Evolutionary conservation across 2,113 vertebrate species (phyloP).

Genomic region (Myxocyprinus asiaticus): DNA sequence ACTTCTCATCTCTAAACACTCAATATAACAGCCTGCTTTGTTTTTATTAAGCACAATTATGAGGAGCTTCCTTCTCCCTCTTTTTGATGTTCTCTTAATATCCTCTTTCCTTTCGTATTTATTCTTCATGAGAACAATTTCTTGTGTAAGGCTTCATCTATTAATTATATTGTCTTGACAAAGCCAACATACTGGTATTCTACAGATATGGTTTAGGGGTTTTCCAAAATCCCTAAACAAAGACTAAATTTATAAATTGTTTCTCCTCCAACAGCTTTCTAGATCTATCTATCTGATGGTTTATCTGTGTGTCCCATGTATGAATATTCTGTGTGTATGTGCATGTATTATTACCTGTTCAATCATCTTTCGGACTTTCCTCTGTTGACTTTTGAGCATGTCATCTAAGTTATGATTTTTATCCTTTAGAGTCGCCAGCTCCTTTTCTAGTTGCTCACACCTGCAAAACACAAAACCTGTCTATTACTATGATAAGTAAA

Average conservation of each 20-base stretch:
- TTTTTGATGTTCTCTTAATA: no score
- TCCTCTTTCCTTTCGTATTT: not conserved
- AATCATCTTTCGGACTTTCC: slow-evolving; percentile 94
- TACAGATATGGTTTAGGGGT: no score
- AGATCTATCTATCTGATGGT: not conserved
- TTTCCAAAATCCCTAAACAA: no score
- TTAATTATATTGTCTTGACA: no score
- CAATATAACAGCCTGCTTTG: not conserved
- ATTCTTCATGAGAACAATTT: not conserved
- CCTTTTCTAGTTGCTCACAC: slow-evolving; percentile 78
- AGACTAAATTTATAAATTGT: no score
- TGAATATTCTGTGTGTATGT: not conserved
- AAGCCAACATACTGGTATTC: no score
- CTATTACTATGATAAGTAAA: not conserved
- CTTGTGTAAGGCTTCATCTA: not conserved
- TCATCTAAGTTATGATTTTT: slow-evolving; percentile 91
- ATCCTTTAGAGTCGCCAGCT: slow-evolving; percentile 78
- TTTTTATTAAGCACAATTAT: not conserved
- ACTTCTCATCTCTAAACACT: not conserved
- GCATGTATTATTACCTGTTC: slow-evolving; percentile 80
- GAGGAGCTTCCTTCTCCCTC: not conserved
- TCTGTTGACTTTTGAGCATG: slow-evolving; percentile 92
- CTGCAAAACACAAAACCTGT: slow-evolving; percentile 62
- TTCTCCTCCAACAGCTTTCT: no score
- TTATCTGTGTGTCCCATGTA: not conserved